A percentile compares a stretch with the other conserved stretches of the same genome.
phyloP scores from a whole-genome alignment of 2,797 vertebrate genomes.

The Sparus aurata region DNA sequence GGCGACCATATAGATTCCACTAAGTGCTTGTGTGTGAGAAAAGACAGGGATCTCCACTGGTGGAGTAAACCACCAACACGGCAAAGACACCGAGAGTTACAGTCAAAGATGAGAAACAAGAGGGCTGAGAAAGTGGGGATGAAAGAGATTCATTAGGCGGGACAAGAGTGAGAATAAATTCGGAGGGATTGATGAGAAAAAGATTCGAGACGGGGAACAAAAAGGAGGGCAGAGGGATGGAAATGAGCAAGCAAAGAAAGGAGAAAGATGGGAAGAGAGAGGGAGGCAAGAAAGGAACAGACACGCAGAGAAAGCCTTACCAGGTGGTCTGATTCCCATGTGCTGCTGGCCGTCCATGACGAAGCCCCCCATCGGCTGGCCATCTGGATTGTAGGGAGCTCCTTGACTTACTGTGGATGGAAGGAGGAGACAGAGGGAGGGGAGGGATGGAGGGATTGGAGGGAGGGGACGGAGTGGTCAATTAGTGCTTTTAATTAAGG shows the following conservation, averaged over 20 bases:
- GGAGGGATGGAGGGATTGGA: constrained; percentile 68
- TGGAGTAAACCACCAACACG: constrained; percentile 21
- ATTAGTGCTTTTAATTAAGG: constrained; percentile 90
- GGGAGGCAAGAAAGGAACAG: constrained; percentile 66
- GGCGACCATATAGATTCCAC: constrained; percentile 9
- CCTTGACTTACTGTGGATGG: constrained; percentile 98
- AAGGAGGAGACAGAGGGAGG: constrained; percentile 67
- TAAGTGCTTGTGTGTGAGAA: constrained; percentile 37
- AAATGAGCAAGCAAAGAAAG: constrained; percentile 37
- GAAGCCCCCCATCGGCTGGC: constrained; percentile 99
- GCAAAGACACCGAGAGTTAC: background rate
- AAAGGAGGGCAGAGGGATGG: constrained; percentile 21
- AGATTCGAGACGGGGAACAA: background rate
- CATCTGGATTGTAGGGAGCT: constrained; percentile 98
- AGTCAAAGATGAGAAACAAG: constrained; percentile 4
- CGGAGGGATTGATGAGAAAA: too few species aligned
- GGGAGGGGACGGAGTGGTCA: constrained; percentile 83
- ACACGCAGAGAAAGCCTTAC: constrained; percentile 87
- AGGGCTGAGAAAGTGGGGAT: background rate
- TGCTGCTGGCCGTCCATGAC: constrained; percentile 99
- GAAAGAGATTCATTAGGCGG: too few species aligned
- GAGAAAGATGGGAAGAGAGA: constrained; percentile 32
- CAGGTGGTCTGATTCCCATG: constrained; percentile 99
- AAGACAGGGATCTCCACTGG: background rate
- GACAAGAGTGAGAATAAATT: too few species aligned